These are phyloP conservation scores for Megalonaias nervosa DNA, from an alignment of 1,140 invertebrate genomes.

Conservation along the genomic window DNA sequence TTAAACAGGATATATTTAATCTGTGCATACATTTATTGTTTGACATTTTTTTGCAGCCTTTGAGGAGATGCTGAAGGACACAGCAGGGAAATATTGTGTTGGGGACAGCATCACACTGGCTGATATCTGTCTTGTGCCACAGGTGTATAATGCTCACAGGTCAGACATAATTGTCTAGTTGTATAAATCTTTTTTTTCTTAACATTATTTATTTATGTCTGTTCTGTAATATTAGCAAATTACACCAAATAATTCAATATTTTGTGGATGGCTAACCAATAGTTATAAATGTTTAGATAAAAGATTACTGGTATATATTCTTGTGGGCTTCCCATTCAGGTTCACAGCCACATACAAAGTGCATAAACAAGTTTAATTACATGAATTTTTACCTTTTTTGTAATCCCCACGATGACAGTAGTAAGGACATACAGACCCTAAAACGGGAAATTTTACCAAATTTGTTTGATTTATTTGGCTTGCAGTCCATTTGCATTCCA, in stretches of 20 bases:
- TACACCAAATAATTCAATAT: neutral
- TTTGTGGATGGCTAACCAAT: neutral
- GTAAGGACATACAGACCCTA: too few relatives aligned
- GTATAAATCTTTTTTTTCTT: neutral
- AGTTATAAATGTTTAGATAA: neutral
- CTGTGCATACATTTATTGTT: constrained; percentile 32
- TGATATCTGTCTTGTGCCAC: constrained; percentile 93
- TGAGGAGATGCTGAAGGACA: constrained; percentile 87
- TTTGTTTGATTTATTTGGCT: too few relatives aligned
- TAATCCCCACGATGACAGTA: too few relatives aligned
- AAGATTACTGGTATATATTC: neutral
- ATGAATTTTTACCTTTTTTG: too few relatives aligned
- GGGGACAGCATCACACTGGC: constrained; percentile 95
- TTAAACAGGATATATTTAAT: neutral
- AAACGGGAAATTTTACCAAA: too few relatives aligned
- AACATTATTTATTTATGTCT: too few relatives aligned
- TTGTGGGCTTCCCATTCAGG: neutral
- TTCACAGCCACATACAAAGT: neutral
- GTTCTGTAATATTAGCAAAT: neutral
- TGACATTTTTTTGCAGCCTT: constrained; percentile 76
- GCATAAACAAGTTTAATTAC: too few relatives aligned
- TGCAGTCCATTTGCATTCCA: too few relatives aligned
- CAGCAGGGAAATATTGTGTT: constrained; percentile 93
- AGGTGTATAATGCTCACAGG: constrained; percentile 88
- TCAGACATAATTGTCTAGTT: constrained; percentile 10